Conservation (phyloP, 2,888 invertebrate species). For the Drosophila stalkeri region DNA sequence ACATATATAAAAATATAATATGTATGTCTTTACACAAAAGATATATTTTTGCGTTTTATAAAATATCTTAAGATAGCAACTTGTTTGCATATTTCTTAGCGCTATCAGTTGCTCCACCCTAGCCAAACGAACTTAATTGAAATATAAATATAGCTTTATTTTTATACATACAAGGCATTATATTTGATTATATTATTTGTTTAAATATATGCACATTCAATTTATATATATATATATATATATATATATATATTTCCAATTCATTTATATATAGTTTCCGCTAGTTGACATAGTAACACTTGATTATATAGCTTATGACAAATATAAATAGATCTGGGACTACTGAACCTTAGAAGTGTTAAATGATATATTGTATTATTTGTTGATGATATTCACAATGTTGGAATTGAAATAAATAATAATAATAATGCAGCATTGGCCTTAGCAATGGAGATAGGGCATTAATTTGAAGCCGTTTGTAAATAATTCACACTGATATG, state of each 20-base stretch:
- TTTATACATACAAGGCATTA: constrained; percentile 34
- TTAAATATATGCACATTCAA: constrained; percentile 35
- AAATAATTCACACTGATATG: constrained; percentile 64
- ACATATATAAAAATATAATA: not conserved
- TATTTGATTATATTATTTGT: constrained; percentile 34
- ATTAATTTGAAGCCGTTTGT: constrained; percentile 41
- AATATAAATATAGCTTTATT: not conserved
- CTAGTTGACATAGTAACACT: constrained; percentile 56
- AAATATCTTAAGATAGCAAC: not conserved
- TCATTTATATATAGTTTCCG: constrained; percentile 38
- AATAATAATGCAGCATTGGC: constrained; percentile 8
- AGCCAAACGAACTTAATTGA: not conserved
- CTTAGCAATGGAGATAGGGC: constrained; percentile 41
- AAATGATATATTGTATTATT: constrained; percentile 38
- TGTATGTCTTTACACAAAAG: not conserved
- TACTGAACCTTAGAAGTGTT: constrained; percentile 23
- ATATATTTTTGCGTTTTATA: not conserved
- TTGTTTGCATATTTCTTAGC: constrained; percentile 3
- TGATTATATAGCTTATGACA: constrained; percentile 34
- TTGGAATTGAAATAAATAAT: constrained; percentile 14
- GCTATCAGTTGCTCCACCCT: not conserved
- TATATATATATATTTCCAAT: constrained; percentile 28
- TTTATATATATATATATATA: constrained; percentile 29
- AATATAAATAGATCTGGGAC: constrained; percentile 29
- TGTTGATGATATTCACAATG: constrained; percentile 60